Percentiles rank a stretch among this genome's conserved stretches.
Conservation (phyloP, 2,888 invertebrate species). For the Hyposoter didymator region DNA sequence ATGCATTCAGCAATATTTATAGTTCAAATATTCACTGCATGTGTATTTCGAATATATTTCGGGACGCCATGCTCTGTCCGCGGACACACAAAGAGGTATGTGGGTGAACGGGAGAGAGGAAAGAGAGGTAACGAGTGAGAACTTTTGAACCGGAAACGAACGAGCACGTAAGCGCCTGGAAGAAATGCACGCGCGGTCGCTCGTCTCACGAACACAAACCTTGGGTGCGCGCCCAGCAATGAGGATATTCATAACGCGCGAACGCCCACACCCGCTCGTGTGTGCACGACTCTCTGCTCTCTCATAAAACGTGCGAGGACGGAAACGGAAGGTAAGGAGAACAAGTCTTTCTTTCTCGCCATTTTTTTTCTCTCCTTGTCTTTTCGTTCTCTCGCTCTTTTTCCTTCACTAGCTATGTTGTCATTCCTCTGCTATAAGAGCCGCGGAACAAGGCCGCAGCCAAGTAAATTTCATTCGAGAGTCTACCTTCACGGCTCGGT, state of each 20-base stretch:
- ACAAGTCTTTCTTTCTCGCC: constrained; percentile 31
- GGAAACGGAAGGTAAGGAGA: constrained; percentile 64
- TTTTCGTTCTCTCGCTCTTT: constrained; percentile 2
- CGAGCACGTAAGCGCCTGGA: constrained; percentile 75
- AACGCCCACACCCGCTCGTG: constrained; percentile 76
- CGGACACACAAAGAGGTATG: constrained; percentile 7
- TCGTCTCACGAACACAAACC: constrained; percentile 70
- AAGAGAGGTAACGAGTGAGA: neutral
- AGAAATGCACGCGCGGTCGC: constrained; percentile 74
- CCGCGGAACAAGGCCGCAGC: constrained; percentile 54
- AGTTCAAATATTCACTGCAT: neutral
- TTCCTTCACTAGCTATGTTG: constrained; percentile 25
- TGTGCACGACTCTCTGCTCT: constrained; percentile 71
- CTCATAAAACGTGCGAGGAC: constrained; percentile 74
- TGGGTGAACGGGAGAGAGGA: neutral
- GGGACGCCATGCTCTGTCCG: neutral
- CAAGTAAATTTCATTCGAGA: constrained; percentile 59
- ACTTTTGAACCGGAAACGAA: constrained; percentile 71
- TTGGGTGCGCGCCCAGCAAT: constrained; percentile 64
- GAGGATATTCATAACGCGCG: constrained; percentile 78
- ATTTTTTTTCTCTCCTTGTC: constrained; percentile 5
- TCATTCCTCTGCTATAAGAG: constrained; percentile 54
- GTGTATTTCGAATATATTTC: constrained; percentile 36
- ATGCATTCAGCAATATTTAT: neutral
- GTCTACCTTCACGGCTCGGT: constrained; percentile 61